Evolutionary conservation across 2,888 invertebrate species (phyloP).

Genomic region (Oscheius onirici): DNA sequence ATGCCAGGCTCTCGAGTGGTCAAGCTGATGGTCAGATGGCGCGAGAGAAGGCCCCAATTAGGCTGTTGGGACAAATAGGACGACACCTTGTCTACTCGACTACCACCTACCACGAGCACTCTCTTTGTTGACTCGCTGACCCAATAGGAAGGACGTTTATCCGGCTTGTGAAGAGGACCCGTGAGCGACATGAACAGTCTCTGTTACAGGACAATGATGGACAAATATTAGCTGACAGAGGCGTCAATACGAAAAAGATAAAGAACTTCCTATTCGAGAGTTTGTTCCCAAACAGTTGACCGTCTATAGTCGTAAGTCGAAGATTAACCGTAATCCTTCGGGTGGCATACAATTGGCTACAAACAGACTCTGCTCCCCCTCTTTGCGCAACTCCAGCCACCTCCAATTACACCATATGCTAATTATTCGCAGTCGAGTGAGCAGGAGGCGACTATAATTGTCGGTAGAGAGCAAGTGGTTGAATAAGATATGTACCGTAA

Average conservation of each 20-base stretch:
- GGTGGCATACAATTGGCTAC: slow-evolving; percentile 20
- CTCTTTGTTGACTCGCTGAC: slow-evolving; percentile 28
- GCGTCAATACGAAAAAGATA: no score
- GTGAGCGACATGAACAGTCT: no score
- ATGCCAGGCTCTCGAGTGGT: slow-evolving; percentile 1
- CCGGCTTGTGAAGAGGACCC: no score
- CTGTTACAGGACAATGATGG: no score
- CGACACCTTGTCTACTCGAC: slow-evolving; percentile 24
- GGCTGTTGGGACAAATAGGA: slow-evolving; percentile 25
- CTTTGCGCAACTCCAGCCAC: slow-evolving; percentile 14
- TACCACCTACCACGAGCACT: no score
- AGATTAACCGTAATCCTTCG: slow-evolving; percentile 27
- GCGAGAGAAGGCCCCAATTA: slow-evolving; percentile 14
- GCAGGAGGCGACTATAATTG: no score
- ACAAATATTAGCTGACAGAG: no score
- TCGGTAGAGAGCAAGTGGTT: background rate
- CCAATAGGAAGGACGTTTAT: background rate
- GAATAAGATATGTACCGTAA: slow-evolving; percentile 9
- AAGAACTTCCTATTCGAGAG: no score
- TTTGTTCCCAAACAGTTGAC: no score
- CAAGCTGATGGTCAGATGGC: slow-evolving; percentile 25
- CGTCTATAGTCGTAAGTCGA: slow-evolving; percentile 7
- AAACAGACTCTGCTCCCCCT: background rate
- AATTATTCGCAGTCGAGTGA: background rate
- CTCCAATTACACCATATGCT: slow-evolving; percentile 20